Evolutionary conservation across 1,140 invertebrate species (phyloP), one percentile per base, ranked within the genome.

Genomic region (Atopsyche davidsoni): DNA sequence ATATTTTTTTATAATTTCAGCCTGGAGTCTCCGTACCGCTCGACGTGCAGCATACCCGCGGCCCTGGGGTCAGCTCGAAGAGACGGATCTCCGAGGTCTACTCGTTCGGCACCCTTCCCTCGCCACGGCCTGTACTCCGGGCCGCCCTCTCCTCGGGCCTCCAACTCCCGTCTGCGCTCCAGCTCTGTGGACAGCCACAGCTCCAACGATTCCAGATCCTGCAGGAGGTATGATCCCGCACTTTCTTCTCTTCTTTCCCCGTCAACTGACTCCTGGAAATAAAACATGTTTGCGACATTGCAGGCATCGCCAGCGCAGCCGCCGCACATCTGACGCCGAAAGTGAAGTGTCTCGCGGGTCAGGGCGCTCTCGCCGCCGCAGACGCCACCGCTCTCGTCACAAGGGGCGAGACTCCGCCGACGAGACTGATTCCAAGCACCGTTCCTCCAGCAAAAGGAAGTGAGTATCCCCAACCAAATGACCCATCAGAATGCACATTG

Each of bases 161-260:
- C 83, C 64, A 67, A 79, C 75, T 44, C 51, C 14, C 64, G 83
- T 25, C 81, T 87, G 46, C 76, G 86, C 38, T 88, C 86, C 13
- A 80, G 79, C 2, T 90, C 88, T 1, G 82, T 90, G 1, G 89
- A 93, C 64, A 91, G 88, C 61, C 87, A 90, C 65, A 90, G 86
- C 64, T 89, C 87, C 14, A 83, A 82, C 40, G 85, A 87, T 62
- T 85, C 83, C 9, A 67, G 80, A 41, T 81, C 80, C 0, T 83
- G 80, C 62, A 76, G 79, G 61, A 81, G 79, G 77, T 81, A 57
- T 61, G n/a, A n/a, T n/a, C n/a, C n/a, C n/a, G n/a, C n/a, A n/a
- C n/a, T n/a, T n/a, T n/a, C n/a, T n/a, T n/a, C n/a, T n/a, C n/a
- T n/a, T n/a, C n/a, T n/a, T n/a, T n/a, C n/a, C n/a, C n/a, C n/a